phyloP scores from a whole-genome alignment of 2,797 vertebrate genomes.

The Harpagifer antarcticus region DNA sequence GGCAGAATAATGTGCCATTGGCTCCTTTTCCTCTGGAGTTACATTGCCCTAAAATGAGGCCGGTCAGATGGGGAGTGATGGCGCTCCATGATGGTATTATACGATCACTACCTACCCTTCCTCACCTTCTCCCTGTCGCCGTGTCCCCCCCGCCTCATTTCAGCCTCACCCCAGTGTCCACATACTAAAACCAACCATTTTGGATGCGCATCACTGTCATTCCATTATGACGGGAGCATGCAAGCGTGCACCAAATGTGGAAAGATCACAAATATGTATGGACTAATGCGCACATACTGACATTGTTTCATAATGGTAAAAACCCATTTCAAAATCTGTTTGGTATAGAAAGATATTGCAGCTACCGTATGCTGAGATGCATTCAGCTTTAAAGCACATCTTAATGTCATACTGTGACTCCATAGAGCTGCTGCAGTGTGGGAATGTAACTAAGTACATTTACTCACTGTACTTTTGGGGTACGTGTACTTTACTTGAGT shows the following conservation, averaged over 20 bases:
- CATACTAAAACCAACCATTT: slow-evolving; percentile 74
- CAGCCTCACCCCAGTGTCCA: slow-evolving; percentile 62
- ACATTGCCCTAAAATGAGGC: slow-evolving; percentile 81
- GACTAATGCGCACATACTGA: slow-evolving; percentile 36
- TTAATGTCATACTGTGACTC: slow-evolving; percentile 16
- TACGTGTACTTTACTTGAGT: too few relatives aligned
- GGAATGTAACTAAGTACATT: neutral
- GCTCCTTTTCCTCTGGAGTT: slow-evolving; percentile 70
- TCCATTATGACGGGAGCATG: slow-evolving; percentile 71
- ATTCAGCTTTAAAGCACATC: slow-evolving; percentile 12
- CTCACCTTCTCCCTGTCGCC: slow-evolving; percentile 38
- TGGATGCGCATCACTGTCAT: slow-evolving; percentile 63
- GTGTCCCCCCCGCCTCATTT: slow-evolving; percentile 62
- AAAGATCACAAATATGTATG: slow-evolving; percentile 50
- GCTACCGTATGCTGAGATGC: slow-evolving; percentile 22
- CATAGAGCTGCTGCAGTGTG: slow-evolving; percentile 38
- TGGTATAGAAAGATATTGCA: slow-evolving; percentile 33
- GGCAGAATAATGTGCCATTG: slow-evolving; percentile 77
- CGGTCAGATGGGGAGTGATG: slow-evolving; percentile 75
- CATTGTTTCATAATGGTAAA: slow-evolving; percentile 33
- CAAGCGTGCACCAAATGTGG: slow-evolving; percentile 28
- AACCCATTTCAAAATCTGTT: slow-evolving; percentile 35
- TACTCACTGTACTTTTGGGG: too few relatives aligned
- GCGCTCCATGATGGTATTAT: slow-evolving; percentile 72
- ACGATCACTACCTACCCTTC: slow-evolving; percentile 67